Base-by-base conservation (phyloP, 2,888 invertebrate genomes). In the Ophion ellenae region DNA sequence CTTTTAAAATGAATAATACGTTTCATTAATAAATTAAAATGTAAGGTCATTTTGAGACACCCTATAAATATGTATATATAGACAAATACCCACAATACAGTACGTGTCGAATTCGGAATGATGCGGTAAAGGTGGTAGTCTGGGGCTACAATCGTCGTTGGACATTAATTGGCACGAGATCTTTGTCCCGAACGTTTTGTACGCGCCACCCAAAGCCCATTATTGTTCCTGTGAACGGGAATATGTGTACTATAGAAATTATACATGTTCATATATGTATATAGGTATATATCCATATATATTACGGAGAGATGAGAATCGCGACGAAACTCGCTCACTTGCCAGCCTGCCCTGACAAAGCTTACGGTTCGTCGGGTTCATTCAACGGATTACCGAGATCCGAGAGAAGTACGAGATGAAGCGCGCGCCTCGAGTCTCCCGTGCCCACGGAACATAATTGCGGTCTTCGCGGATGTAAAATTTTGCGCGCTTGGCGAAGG, bases 111-210 rank as follows among this genome's bases (percentile, higher is more conserved):
- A 82, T 82, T 73, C 40, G 67, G 75, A 70, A 74, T 73, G 80
- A 81, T 89, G 86, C 82, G 83, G 78, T 67, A 78, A 87, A 78
- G 79, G 85, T 87, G 86, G 86, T 85, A 53, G 53, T 53, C 53
- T 53, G 78, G 84, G 86, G 85, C 82, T 81, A 84, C 90, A 91
- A 90, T 90, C 90, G 90, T 90, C 90, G 92, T 92, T 89, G 92
- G 92, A 93, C 94, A 93, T 93, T 93, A 94, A 94, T 94, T 94
- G 94, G 93, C 91, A 90, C 90, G 89, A 88, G 92, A 94, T 94
- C 94, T 93, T 94, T 94, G 94, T 94, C 90, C 90, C 85, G 86
- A 87, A 86, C 88, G 90, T 82, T 83, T 82, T 90, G 90, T 89
- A 91, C 92, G 90, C 77, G 71, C 53, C 47, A 79, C 66, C 85